Base-by-base conservation (phyloP, 2,113 vertebrate species). In the Cyphomyrus discorhynchus region DNA sequence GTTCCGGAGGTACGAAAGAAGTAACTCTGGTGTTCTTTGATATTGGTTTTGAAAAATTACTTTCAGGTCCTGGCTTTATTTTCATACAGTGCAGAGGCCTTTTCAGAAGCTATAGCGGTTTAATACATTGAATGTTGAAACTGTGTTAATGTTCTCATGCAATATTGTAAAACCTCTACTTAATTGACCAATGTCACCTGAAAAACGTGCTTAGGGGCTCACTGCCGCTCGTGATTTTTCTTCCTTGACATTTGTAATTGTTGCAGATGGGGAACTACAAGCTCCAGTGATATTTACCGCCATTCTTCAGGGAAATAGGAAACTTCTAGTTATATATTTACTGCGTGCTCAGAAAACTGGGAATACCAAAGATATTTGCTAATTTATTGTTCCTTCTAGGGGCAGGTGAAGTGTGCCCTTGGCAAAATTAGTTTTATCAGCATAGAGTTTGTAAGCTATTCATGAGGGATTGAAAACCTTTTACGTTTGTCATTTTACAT, bases 401-500 rank as follows among this genome's bases (percentile, higher is more conserved):
- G 91, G 92, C 93, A 95, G 95, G 93, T 95, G 93, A 95, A 90
- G 92, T 92, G 93, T 92, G 93, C 95, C 93, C 89, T 91, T 92
- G 93, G 95, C 94, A 95, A 95, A 95, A 95, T 96, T 92, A 92
- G 93, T 93, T 96, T 95, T 94, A 95, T 94, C 94, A 94, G 92
- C 93, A 92, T 89, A 80, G 93, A 93, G 92, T 94, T 95, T 94
- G 93, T 56, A 85, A 88, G 92, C 90, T 92, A 93, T 93, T 94
- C 95, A 93, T 90, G 90, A 87, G 95, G 94, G 95, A 96, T 88
- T 31, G 91, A 93, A 93, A 93, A 92, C 93, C 93, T 94, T 94
- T 93, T 93, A 90, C 89, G 91, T 93, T 94, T 95, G 93, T 95
- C 94, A 95, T 94, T 89, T 90, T 90, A 86, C 90, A 88, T 92